Base-by-base conservation (phyloP, 2,113 vertebrate species). In the Misgurnus anguillicaudatus region DNA sequence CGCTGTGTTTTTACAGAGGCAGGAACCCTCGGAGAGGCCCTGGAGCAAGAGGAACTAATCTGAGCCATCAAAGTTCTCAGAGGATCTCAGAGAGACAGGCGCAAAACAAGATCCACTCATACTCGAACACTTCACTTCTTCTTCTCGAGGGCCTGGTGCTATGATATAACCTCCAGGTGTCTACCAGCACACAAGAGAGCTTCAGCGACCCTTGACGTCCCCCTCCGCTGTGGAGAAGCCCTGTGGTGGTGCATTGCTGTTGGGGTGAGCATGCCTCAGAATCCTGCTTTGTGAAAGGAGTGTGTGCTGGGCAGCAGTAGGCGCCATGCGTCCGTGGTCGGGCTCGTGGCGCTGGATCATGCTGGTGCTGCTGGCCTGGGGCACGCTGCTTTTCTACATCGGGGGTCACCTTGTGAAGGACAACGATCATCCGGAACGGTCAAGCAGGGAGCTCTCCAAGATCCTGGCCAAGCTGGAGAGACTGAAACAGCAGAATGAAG, bases 311-410 rank as follows among this genome's bases (percentile, higher is more conserved):
- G 42, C 74, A 76, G 74, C 74, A 64, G 14, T 76, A 64, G 61
- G 74, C 57, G 79, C 42, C 76, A 96, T 95, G 95, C 94, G 95
- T 89, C 91, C 94, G 93, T 96, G 95, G 95, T 94, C 94, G 88
- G 94, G 94, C 83, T 96, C 95, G 85, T 96, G 95, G 95, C 94
- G 94, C 89, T 96, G 95, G 95, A 95, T 96, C 89, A 95, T 94
- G 93, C 94, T 96, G 82, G 95, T 96, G 89, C 92, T 96, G 86
- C 93, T 96, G 88, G 95, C 95, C 39, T 96, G 95, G 95, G 95
- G 94, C 64, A 95, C 95, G 47, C 90, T 96, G 82, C 89, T 96
- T 0, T 95, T 96, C 90, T 96, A 96, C 83, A 95, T 96, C 84
- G 95, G 95, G 16, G 95, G 95, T 73, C 95, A 96, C 84, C 86